Evolutionary conservation across 2,797 vertebrate species (phyloP).

Genomic region (Gymnocypris eckloni): DNA sequence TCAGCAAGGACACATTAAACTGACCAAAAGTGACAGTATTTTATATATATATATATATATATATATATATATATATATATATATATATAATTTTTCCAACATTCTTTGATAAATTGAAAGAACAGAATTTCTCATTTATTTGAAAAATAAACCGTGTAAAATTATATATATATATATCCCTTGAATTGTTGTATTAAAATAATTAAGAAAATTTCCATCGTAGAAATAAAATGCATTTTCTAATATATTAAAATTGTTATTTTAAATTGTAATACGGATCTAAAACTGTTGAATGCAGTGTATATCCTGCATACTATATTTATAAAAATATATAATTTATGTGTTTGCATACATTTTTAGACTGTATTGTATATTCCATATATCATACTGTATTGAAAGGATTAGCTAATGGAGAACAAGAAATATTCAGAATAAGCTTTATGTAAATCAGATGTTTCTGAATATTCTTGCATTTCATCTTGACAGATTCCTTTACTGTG

Average conservation of each 20-base stretch:
- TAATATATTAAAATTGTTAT: no score
- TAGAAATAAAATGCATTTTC: not conserved
- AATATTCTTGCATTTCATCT: not conserved
- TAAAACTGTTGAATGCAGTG: not conserved
- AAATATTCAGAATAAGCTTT: not conserved
- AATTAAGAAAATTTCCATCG: not conserved
- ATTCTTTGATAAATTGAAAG: no score
- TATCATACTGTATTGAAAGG: not conserved
- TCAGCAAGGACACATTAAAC: not conserved
- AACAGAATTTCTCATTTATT: no score
- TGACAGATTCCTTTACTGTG: constrained; percentile 68
- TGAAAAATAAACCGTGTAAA: no score
- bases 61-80: no score
- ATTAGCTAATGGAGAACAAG: not conserved
- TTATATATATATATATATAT: no score
- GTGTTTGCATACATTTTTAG: not conserved
- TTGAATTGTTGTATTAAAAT: no score
- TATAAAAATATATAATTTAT: not conserved
- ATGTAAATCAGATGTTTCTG: not conserved
- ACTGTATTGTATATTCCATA: not conserved
- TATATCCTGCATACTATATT: not conserved
- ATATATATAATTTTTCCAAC: no score
- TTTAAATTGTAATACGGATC: not conserved
- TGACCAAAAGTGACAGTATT: not conserved
- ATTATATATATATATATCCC: no score